These are phyloP conservation scores for Laupala kohalensis DNA, from an alignment of 1,140 invertebrate genomes.

Conservation along the genomic window DNA sequence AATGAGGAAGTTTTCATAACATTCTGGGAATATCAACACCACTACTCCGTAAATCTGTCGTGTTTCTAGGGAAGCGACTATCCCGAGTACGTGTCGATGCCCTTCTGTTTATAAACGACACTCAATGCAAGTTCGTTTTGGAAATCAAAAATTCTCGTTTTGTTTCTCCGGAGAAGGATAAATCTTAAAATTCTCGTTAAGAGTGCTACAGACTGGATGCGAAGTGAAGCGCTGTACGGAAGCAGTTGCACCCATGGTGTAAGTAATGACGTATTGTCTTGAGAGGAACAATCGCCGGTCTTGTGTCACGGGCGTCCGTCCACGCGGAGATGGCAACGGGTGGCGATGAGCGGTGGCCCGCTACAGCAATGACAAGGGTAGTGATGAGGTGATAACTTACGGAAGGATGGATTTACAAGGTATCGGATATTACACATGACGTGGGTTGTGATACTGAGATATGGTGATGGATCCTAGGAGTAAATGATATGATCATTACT, in stretches of 20 bases:
- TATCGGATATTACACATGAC: too few species aligned
- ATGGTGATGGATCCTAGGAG: too few species aligned
- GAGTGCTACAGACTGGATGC: too few species aligned
- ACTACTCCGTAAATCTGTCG: neutral
- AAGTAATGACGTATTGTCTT: neutral
- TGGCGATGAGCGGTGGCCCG: too few species aligned
- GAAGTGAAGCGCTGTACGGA: neutral
- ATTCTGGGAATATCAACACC: neutral
- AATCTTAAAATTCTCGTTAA: neutral
- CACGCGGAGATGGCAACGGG: too few species aligned
- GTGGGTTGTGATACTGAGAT: too few species aligned
- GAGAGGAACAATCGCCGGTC: neutral
- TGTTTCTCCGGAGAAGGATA: neutral
- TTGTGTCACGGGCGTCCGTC: too few species aligned
- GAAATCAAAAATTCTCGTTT: neutral
- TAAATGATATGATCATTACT: too few species aligned
- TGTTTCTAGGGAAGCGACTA: neutral
- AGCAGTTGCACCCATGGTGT: neutral
- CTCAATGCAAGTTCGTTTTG: neutral
- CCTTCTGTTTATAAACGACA: neutral
- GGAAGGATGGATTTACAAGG: too few species aligned
- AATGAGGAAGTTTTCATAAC: too few species aligned
- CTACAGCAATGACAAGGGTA: too few species aligned
- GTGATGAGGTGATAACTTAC: too few species aligned
- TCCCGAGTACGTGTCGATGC: neutral